phyloP scores from a whole-genome alignment of 1,140 invertebrate genomes.

The Temnothorax nylanderi region DNA sequence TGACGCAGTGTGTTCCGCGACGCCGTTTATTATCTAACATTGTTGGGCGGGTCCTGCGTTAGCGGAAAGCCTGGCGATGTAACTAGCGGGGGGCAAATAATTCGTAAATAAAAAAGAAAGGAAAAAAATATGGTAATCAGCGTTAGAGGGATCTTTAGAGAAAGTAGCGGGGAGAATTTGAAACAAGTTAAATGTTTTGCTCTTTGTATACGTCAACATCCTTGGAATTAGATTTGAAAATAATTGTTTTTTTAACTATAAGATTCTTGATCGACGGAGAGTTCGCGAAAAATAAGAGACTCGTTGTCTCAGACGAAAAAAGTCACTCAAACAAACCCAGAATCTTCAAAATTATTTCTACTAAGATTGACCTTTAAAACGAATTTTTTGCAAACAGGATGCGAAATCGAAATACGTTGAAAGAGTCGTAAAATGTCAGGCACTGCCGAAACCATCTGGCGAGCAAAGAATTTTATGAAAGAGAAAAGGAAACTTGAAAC shows the following conservation, averaged over 20 bases:
- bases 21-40: background rate
- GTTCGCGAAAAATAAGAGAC: too few species aligned
- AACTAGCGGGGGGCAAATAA: background rate
- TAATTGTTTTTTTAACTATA: too few species aligned
- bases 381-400: background rate
- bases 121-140: too few species aligned
- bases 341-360: background rate
- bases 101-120: background rate
- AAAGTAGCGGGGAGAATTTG: background rate
- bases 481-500: too few species aligned
- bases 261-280: too few species aligned
- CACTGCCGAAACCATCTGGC: too few species aligned
- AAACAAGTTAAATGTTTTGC: background rate
- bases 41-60: constrained; percentile 6
- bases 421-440: too few species aligned
- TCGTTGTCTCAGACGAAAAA: too few species aligned
- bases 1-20: background rate
- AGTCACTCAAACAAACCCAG: too few species aligned
- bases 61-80: background rate
- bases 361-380: background rate
- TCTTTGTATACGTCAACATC: background rate
- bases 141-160: background rate
- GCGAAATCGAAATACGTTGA: background rate
- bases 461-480: too few species aligned
- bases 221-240: too few species aligned